phyloP scores from a whole-genome alignment of 37 sponge, comb jelly and placozoan species.

The Cliona cf. orientalis region DNA sequence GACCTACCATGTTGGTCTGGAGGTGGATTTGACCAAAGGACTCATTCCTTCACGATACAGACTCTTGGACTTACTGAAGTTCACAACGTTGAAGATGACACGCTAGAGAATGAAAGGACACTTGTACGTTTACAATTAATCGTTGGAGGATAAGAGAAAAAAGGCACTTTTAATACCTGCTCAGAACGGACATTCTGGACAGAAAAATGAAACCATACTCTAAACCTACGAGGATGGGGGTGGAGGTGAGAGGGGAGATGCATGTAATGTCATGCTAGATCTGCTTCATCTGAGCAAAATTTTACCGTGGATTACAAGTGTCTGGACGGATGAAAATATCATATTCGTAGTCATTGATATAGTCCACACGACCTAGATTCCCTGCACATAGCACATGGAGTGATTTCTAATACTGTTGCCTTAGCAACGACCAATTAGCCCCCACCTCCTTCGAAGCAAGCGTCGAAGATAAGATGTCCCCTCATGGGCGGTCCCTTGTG shows the following conservation, averaged over 20 bases:
- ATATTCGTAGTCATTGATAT: constrained; percentile 90
- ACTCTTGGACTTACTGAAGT: constrained; percentile 96
- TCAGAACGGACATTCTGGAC: constrained; percentile 75
- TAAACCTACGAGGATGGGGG: constrained; percentile 58
- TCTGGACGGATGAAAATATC: constrained; percentile 95
- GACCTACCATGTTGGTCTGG: constrained; percentile 85
- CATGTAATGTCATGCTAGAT: too few relatives aligned
- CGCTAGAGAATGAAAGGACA: constrained; percentile 40
- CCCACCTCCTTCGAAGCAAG: constrained; percentile 90
- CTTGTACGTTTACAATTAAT: background rate
- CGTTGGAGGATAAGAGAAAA: background rate
- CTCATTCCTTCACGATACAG: constrained; percentile 96
- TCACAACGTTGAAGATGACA: constrained; percentile 94
- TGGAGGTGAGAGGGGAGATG: background rate
- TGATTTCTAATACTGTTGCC: background rate
- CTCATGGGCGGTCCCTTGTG: constrained; percentile 39
- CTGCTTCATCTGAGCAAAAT: too few relatives aligned
- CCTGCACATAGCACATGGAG: constrained; percentile 46
- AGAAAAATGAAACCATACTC: constrained; percentile 96
- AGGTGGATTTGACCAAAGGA: constrained; percentile 91
- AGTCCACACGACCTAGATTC: constrained; percentile 91
- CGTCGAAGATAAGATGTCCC: constrained; percentile 88
- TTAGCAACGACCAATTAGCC: background rate
- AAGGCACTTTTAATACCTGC: constrained; percentile 62
- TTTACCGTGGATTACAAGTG: constrained; percentile 89